phyloP scores from a whole-genome alignment of 2,113 vertebrate species.

The Trogon surrucura region DNA sequence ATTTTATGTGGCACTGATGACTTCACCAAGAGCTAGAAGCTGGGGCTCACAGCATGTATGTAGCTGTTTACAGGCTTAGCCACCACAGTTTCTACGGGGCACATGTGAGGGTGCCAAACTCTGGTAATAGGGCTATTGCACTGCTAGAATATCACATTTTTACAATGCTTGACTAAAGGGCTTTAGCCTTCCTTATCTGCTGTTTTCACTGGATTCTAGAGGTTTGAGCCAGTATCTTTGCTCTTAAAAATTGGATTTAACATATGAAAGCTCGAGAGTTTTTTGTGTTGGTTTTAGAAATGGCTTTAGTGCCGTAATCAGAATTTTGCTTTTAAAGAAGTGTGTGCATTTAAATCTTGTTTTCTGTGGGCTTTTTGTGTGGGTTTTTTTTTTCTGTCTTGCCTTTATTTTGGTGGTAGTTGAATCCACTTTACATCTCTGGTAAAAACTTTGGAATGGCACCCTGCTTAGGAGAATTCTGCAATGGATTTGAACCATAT shows the following conservation, averaged over 20 bases:
- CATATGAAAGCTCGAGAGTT: neutral
- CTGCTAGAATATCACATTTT: neutral
- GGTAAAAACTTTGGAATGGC: neutral
- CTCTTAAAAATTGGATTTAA: neutral
- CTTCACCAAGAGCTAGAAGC: neutral
- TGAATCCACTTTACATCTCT: neutral
- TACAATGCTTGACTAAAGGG: neutral
- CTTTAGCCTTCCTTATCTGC: neutral
- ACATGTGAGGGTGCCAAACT: neutral
- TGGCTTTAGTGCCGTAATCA: neutral
- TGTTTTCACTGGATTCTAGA: neutral
- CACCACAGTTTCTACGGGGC: neutral
- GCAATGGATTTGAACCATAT: neutral
- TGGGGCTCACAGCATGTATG: neutral
- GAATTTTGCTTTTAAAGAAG: neutral
- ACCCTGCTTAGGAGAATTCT: neutral
- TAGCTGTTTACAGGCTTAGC: neutral
- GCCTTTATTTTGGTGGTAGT: neutral
- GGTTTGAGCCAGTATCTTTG: neutral
- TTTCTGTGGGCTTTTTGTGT: neutral
- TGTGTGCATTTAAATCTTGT: neutral
- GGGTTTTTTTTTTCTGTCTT: neutral
- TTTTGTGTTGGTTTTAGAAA: neutral
- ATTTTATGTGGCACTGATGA: neutral
- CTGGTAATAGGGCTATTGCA: neutral